These are phyloP conservation scores for Candoia aspera DNA, from an alignment of 2,113 vertebrate genomes.

Conservation along the genomic window DNA sequence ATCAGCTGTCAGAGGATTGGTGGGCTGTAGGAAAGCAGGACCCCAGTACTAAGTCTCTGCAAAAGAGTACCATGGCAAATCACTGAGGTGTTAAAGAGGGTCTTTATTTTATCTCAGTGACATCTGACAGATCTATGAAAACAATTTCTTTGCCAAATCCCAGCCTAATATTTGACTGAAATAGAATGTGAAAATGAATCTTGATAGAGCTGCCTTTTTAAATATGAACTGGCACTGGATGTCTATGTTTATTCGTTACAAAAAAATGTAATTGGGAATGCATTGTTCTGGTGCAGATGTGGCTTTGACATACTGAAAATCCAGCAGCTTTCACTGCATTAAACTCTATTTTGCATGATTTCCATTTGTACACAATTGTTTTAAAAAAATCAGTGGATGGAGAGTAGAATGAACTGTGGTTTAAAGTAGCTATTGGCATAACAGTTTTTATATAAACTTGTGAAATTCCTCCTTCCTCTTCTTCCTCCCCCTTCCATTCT, in stretches of 20 bases:
- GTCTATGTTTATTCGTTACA: neutral
- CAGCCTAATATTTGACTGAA: neutral
- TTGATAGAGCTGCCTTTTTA: neutral
- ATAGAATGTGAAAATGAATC: neutral
- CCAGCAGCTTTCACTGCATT: neutral
- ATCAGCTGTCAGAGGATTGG: neutral
- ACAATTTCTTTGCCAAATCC: neutral
- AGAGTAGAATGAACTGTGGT: neutral
- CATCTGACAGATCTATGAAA: neutral
- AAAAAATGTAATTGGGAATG: neutral
- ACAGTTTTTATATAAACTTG: neutral
- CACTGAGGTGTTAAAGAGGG: neutral
- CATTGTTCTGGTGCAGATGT: neutral
- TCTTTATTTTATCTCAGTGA: neutral
- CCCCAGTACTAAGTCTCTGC: neutral
- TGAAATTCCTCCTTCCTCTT: neutral
- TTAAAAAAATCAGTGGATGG: neutral
- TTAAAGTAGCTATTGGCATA: neutral
- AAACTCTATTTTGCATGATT: neutral
- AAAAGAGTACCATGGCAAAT: neutral
- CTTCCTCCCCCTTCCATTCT: neutral
- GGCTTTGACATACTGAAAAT: no score
- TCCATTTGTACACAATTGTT: neutral
- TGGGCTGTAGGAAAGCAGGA: neutral
- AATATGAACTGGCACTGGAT: neutral